phyloP scores from a whole-genome alignment of 2,113 vertebrate species.

The Arizona elegans region DNA sequence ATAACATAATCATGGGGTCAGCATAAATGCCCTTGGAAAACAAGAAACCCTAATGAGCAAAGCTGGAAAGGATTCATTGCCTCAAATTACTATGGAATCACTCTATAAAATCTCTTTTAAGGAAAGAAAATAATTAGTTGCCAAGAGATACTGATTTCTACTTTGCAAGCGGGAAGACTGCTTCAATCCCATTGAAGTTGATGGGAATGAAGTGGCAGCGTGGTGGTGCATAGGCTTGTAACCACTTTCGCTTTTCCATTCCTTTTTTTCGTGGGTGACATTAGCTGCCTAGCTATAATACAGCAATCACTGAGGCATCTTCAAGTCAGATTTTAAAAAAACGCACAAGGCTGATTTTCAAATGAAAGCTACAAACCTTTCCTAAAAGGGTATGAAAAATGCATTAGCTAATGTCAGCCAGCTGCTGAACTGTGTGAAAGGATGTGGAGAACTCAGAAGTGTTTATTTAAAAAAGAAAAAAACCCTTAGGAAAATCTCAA shows the following conservation, averaged over 20 bases:
- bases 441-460: background rate
- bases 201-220: background rate
- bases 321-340: background rate
- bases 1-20: background rate
- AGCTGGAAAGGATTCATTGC: background rate
- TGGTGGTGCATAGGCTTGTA: background rate
- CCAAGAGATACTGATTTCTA: background rate
- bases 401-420: constrained; percentile 1
- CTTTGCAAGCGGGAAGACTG: background rate
- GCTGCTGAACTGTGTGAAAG: constrained; percentile 15
- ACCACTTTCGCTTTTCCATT: background rate
- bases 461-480: background rate
- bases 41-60: background rate
- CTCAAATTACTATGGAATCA: background rate
- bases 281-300: background rate
- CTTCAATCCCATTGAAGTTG: background rate
- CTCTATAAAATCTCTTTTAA: background rate
- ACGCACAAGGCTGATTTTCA: background rate
- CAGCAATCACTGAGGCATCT: background rate
- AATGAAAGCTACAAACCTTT: constrained; percentile 7
- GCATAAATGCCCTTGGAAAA: background rate
- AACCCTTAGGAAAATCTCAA: background rate
- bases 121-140: background rate
- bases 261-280: background rate
- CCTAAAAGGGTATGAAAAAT: constrained; percentile 13